Evolutionary conservation across 2,888 invertebrate species (phyloP), one percentile per base, ranked within the genome.

Genomic region (Macrosoma leucophasiata): DNA sequence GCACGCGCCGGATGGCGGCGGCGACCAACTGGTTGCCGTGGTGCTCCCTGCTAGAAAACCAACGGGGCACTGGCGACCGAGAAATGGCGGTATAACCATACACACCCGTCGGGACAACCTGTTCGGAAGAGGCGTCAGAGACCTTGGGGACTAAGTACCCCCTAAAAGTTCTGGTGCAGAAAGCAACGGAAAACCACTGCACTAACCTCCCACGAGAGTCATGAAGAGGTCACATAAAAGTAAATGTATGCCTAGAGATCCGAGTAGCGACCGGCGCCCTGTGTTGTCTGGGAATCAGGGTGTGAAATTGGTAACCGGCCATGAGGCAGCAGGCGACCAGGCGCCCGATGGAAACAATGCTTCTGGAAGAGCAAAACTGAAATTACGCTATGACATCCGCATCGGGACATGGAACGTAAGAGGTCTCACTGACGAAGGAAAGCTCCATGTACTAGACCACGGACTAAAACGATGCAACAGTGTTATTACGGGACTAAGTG

Each of bases 241-340:
- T 3, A 24, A n/a, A 5, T 5, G 20, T 13, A 11, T 3, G 23
- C 26, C 26, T 9, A 2, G 26, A 14, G 17, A 26, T 10, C 26
- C 19, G 29, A 12, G 7, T 29, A 13, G 21, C 29, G 10, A 29
- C 21, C 21, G 19, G 36, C 13, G 13, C 11, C 12, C 13, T 24
- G 13, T 8, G 5, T 6, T n/a, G 3, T 26, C 39, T 24, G 28
- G 34, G 20, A 21, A 18, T 13, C 10, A 9, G 20, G 20, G 3
- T 20, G 34, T 27, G 24, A 39, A 35, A 29, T 35, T 10, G 24
- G 32, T 13, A 29, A 35, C 39, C 35, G 39, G 39, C 35, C 25
- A 31, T 25, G 36, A n/a, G 5, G n/a, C n/a, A 12, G 37, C 24
- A 28, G 40, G 31, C 12, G 12, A 36, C 38, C 34, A 39, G 31